Conservation (phyloP, 2,888 invertebrate genomes). For the Orthosia incerta region DNA sequence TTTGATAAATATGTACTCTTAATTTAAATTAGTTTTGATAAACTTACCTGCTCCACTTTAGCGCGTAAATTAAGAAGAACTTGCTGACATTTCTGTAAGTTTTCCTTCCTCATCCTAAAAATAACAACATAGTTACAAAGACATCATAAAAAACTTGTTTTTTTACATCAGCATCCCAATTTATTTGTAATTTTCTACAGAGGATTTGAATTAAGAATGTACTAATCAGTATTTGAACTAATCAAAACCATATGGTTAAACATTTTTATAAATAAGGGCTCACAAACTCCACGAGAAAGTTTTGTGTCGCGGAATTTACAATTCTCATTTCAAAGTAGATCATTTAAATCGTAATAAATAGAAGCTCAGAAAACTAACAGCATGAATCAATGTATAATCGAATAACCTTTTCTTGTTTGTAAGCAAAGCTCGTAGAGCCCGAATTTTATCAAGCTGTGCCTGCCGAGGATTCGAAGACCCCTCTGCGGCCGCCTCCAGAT, state of each 20-base stretch:
- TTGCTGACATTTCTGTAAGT: constrained; percentile 93
- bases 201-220: too few species aligned
- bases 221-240: too few species aligned
- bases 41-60: constrained; percentile 91
- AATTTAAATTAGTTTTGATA: background rate
- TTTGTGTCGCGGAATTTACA: background rate
- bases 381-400: constrained; percentile 1
- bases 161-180: too few species aligned
- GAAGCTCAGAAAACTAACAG: constrained; percentile 8
- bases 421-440: constrained; percentile 92
- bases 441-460: constrained; percentile 92
- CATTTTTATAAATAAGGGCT: too few species aligned
- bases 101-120: constrained; percentile 93
- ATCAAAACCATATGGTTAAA: too few species aligned
- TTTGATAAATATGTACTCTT: background rate
- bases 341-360: background rate
- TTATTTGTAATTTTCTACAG: too few species aligned
- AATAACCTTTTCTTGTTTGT: constrained; percentile 91
- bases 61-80: constrained; percentile 92
- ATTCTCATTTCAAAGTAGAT: background rate
- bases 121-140: constrained; percentile 39
- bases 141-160: background rate
- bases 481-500: constrained; percentile 89
- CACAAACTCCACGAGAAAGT: background rate
- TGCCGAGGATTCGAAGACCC: constrained; percentile 88